Evolutionary conservation across 2,888 invertebrate genomes (phyloP), one percentile per base, ranked within the genome.

Genomic region (Ernsta delagoae): DNA sequence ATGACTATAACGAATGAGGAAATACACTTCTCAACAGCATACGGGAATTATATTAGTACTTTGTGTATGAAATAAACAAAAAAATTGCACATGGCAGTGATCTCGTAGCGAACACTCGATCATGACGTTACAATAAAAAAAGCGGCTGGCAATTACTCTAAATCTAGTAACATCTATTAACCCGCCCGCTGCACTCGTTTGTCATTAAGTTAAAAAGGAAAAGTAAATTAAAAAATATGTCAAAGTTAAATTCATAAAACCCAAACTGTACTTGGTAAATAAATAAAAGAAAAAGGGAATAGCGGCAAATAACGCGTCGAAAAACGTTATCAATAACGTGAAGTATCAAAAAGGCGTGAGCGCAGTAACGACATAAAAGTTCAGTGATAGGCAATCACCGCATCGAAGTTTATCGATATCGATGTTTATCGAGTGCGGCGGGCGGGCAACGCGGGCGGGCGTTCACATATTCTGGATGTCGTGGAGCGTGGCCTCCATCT

Each of bases 131-230:
- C 85, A 87, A 80, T 83, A 83, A 75, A 59, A 83, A 83, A 92
- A 92, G 92, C 92, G 87, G 92, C 90, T 92, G 92, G 92, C 92
- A 91, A 90, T 92, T 89, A 91, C 85, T 85, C 88, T 89, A 90
- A 79, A 82, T 78, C 87, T 90, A 90, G 82, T 87, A 88, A 91
- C 87, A 87, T 86, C 86, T 87, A 87, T 16, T 78, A 84, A 84
- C 86, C 84, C 85, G 87, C 83, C 83, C 87, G 79, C 72, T 81
- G 31, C 31, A 31, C 31, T 31, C 31, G 31, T 31, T 31, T 31
- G 31, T 31, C 31, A 31, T 31, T 31, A 2, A 31, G 4, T 31
- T 31, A 31, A 31, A 31, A 31, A 31, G 31, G 31, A 31, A 31
- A 31, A 31, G 31, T 1, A 31, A 31, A 31, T 31, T 31, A 31